A percentile compares a stretch with the other conserved stretches of the same genome.
Conservation (phyloP, 2,113 vertebrate species). For the Elanoides forficatus region DNA sequence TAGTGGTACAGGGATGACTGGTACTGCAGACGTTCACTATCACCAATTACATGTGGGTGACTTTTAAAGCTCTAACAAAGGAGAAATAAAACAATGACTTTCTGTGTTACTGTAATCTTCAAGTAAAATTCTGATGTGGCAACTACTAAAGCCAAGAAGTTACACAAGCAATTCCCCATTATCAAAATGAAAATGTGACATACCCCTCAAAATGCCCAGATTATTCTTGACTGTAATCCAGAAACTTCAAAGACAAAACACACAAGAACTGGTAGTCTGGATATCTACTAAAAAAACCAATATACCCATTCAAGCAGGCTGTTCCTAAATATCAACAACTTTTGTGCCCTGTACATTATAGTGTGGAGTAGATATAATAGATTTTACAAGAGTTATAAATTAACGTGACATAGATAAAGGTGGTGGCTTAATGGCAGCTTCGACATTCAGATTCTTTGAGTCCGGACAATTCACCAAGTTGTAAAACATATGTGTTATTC, state of each 20-base stretch:
- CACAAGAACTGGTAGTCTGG: conserved; percentile 39
- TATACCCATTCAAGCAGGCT: not conserved
- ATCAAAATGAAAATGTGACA: conserved; percentile 17
- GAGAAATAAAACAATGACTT: conserved; percentile 21
- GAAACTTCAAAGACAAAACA: conserved; percentile 52
- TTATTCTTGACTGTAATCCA: conserved; percentile 41
- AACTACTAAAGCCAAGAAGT: conserved; percentile 10
- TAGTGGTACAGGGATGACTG: not conserved
- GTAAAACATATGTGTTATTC: not conserved
- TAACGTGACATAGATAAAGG: not conserved
- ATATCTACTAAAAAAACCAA: conserved; percentile 6
- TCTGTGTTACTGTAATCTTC: conserved; percentile 7
- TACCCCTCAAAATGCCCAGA: not conserved
- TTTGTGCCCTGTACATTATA: not conserved
- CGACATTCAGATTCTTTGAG: not conserved
- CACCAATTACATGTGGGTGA: not conserved
- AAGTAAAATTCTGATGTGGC: not conserved
- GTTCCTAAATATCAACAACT: not conserved
- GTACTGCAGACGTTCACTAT: not conserved
- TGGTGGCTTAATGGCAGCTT: not conserved
- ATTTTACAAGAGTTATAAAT: not conserved
- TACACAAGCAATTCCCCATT: conserved; percentile 3
- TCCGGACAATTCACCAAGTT: not conserved
- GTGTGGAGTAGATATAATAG: not conserved
- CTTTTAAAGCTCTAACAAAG: not conserved